These are phyloP conservation scores for Coccyzus lansbergi DNA, from an alignment of 2,797 vertebrate genomes.

Conservation along the genomic window DNA sequence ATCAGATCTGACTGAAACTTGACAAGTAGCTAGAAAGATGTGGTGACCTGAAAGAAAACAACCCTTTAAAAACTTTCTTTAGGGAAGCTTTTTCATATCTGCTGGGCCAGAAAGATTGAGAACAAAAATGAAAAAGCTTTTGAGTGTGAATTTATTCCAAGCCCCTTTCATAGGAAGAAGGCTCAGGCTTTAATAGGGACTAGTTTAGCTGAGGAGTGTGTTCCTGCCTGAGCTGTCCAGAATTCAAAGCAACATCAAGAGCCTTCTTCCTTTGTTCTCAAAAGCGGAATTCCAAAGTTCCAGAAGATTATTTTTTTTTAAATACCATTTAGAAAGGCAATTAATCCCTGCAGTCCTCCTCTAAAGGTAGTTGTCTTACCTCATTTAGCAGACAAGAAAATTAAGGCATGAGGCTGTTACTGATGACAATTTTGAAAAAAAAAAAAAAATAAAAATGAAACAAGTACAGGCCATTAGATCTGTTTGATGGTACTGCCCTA, in stretches of 20 bases:
- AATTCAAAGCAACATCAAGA: not conserved
- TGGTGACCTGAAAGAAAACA: conserved; percentile 15
- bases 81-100: not conserved
- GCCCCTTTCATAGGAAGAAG: not conserved
- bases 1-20: not conserved
- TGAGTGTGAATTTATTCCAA: not conserved
- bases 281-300: not conserved
- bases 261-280: not conserved
- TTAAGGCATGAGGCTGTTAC: not conserved
- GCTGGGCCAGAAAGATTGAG: not conserved
- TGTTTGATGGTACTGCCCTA: not conserved
- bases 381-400: not conserved
- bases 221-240: not conserved
- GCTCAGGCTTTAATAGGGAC: not conserved
- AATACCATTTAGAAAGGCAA: not conserved
- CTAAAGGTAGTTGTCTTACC: not conserved
- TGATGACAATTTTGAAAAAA: not conserved
- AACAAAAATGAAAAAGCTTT: conserved; percentile 30
- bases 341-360: not conserved
- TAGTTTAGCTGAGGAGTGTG: not conserved
- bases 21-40: not conserved
- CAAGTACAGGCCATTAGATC: not conserved
- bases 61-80: not conserved
- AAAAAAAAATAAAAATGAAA: not conserved
- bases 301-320: not conserved